A percentile compares a stretch with the other conserved stretches of the same genome.
Conservation (phyloP, 2,888 invertebrate genomes). For the Heliconius hortense region DNA sequence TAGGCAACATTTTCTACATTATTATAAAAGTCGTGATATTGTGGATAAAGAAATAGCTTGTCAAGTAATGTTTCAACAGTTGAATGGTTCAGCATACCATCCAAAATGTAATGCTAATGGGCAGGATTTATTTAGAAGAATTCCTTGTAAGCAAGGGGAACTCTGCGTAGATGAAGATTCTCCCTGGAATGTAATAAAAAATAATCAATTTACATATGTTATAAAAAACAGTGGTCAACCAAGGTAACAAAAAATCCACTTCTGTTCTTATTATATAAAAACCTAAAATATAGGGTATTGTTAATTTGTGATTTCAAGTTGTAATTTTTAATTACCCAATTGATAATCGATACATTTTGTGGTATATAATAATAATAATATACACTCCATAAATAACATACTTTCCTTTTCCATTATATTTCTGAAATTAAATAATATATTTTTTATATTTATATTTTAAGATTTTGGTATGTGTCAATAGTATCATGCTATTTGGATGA, state of each 20-base stretch:
- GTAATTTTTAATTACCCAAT: neutral
- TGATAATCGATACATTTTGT: neutral
- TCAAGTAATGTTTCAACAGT: conserved; percentile 91
- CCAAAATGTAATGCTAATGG: conserved; percentile 89
- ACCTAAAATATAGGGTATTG: neutral
- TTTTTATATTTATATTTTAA: conserved; percentile 57
- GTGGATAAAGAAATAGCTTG: conserved; percentile 88
- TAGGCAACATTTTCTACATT: conserved; percentile 92
- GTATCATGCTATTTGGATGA: conserved; percentile 94
- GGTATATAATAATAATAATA: no score
- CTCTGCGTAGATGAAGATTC: conserved; percentile 94
- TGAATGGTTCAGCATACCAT: conserved; percentile 93
- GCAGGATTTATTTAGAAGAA: conserved; percentile 88
- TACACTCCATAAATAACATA: no score
- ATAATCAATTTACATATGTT: conserved; percentile 96
- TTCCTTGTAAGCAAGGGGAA: conserved; percentile 90
- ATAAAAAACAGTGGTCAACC: conserved; percentile 95
- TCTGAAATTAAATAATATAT: neutral
- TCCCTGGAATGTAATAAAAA: conserved; percentile 91
- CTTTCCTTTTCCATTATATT: neutral
- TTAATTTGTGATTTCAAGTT: neutral
- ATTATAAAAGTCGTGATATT: conserved; percentile 89
- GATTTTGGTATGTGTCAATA: conserved; percentile 98
- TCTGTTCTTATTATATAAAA: neutral
- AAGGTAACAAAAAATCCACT: conserved; percentile 80